phyloP scores from a whole-genome alignment of 2,888 invertebrate genomes.

The Hermaeophaga mercurialis region DNA sequence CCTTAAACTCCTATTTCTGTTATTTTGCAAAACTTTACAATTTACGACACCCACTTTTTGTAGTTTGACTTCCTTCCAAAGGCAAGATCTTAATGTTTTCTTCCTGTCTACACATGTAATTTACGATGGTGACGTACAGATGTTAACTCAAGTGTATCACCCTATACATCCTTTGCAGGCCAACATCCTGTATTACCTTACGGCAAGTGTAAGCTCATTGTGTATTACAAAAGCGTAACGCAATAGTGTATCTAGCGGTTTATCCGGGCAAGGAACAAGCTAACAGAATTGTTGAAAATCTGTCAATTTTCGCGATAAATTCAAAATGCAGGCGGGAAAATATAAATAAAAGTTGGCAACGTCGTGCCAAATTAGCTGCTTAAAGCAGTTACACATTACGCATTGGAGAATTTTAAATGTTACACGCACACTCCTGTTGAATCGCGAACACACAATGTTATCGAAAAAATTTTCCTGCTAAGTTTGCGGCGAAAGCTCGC shows the following conservation, averaged over 20 bases:
- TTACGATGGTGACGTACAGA: neutral
- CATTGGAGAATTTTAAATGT: slow-evolving; percentile 17
- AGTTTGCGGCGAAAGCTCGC: slow-evolving; percentile 7
- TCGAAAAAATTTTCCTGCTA: slow-evolving; percentile 11
- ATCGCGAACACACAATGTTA: neutral
- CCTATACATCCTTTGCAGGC: slow-evolving; percentile 22
- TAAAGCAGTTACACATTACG: slow-evolving; percentile 4
- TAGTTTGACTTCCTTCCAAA: no score
- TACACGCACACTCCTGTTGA: slow-evolving; percentile 5
- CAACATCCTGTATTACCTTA: slow-evolving; percentile 29
- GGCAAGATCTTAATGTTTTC: no score
- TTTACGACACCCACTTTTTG: no score
- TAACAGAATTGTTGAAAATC: no score
- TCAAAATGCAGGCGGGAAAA: no score
- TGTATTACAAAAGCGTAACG: slow-evolving; percentile 31
- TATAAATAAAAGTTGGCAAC: slow-evolving; percentile 10
- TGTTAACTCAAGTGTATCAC: slow-evolving; percentile 24
- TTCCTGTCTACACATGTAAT: neutral
- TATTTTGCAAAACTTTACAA: no score
- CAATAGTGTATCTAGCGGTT: slow-evolving; percentile 21
- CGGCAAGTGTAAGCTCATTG: slow-evolving; percentile 24
- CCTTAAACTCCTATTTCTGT: no score
- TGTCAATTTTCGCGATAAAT: no score
- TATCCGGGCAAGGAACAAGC: slow-evolving; percentile 1
- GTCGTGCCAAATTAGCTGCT: neutral